phyloP scores from a whole-genome alignment of 1,140 invertebrate species.

The Cherax destructor region DNA sequence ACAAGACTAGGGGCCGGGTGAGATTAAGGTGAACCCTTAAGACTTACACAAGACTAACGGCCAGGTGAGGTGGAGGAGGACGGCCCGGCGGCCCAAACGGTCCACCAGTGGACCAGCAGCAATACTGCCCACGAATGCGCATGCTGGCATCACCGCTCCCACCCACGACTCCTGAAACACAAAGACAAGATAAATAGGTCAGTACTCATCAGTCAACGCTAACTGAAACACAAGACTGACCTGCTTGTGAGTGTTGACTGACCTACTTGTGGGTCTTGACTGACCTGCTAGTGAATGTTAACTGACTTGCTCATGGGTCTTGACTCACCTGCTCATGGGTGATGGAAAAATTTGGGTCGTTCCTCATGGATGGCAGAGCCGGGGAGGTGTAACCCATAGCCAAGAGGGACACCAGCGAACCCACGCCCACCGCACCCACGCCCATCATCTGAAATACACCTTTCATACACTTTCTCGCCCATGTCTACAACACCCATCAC shows the following conservation, averaged over 20 bases:
- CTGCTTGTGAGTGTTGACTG: too few relatives aligned
- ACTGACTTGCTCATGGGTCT: too few relatives aligned
- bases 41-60: constrained; percentile 36
- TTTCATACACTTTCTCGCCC: too few relatives aligned
- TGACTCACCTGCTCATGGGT: constrained; percentile 41
- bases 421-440: constrained; percentile 20
- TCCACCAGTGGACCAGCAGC: constrained; percentile 33
- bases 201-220: too few relatives aligned
- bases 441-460: constrained; percentile 20
- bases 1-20: too few relatives aligned
- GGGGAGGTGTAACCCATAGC: constrained; percentile 62
- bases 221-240: too few relatives aligned
- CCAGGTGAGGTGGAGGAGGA: constrained; percentile 10
- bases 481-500: too few relatives aligned
- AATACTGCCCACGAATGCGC: constrained; percentile 24
- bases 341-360: constrained; percentile 32
- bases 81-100: not conserved
- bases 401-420: not conserved
- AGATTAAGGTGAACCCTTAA: not conserved
- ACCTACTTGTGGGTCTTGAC: too few relatives aligned
- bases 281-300: too few relatives aligned
- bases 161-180: constrained; percentile 57
- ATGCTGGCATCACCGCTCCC: constrained; percentile 44
- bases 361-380: constrained; percentile 42
- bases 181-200: not conserved